Base-by-base conservation (phyloP, 2,797 vertebrate genomes). In the Syngnathus rostellatus region DNA sequence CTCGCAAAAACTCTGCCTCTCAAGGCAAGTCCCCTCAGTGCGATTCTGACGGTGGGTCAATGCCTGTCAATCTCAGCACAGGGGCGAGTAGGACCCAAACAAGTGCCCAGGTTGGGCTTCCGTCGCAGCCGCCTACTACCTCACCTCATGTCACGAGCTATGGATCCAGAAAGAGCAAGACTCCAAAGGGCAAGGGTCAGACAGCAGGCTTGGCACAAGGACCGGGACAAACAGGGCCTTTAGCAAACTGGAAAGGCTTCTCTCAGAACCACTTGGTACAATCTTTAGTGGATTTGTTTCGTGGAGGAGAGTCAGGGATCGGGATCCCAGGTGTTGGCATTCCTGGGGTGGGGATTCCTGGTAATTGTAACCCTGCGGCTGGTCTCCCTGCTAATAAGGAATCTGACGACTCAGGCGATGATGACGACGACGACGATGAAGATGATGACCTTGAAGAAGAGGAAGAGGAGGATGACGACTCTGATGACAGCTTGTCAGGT, bases 401-500 rank as follows among this genome's bases (percentile, higher is more conserved):
- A 84, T 99, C 97, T 11, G 97, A 99, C 17, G 96, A 98, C 81
- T 98, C 96, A 1, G 94, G 92, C 71, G 97, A 98, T 62, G 97
- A n/a, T n/a, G 23, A 23, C 23, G 23, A 99, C 0, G 96, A 98
- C 1, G 97, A 99, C 0, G 97, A 99, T 0, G 97, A 99, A 1
- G 94, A 95, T 6, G 94, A 96, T 1, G 92, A 95, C 7, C 91
- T 92, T 17, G 94, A 94, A 59, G 93, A 98, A 31, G 95, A 97
- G 38, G 95, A 97, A 63, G 95, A 97, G 64, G 95, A 95, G 66
- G 94, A 98, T 74, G 91, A 91, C 74, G 96, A 98, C 87, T 93
- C 95, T 64, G 95, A 99, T 84, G 95, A 96, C 81, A 99, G 95
- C 83, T 92, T 97, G 76, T 98, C 96, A 95, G 97, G 96, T 99